Conservation (phyloP, 2,113 vertebrate species). For the Ibidorhyncha struthersii region DNA sequence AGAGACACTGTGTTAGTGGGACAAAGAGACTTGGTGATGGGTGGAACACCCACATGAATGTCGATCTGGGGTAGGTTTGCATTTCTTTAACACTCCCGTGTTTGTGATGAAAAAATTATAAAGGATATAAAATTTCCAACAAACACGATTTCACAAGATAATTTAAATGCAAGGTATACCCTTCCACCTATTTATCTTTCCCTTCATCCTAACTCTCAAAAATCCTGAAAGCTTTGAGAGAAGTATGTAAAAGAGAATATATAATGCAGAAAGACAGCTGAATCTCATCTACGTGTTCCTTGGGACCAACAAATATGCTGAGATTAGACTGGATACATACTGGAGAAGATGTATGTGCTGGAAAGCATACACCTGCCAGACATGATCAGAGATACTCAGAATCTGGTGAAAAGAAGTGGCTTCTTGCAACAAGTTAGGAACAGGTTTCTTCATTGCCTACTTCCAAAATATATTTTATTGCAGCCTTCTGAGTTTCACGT, state of each 20-base stretch:
- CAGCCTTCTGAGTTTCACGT: background rate
- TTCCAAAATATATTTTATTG: background rate
- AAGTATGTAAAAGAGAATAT: background rate
- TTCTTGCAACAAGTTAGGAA: background rate
- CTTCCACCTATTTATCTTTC: background rate
- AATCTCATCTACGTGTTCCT: background rate
- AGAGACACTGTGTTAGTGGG: background rate
- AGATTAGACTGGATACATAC: background rate
- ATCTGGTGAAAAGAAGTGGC: background rate
- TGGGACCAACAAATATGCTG: background rate
- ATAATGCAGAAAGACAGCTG: background rate
- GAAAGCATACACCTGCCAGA: background rate
- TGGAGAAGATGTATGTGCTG: background rate
- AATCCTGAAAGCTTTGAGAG: background rate
- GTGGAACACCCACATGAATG: background rate
- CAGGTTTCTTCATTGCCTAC: background rate
- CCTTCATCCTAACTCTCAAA: background rate
- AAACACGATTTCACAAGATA: background rate
- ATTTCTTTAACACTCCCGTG: background rate
- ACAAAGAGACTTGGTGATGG: background rate
- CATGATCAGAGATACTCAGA: background rate
- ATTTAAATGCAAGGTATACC: background rate
- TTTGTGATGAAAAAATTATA: background rate
- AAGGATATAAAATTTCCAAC: background rate
- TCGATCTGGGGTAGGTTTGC: background rate